Evolutionary conservation across 1,140 invertebrate genomes (phyloP).

Genomic region (Drosophila kepulauana): DNA sequence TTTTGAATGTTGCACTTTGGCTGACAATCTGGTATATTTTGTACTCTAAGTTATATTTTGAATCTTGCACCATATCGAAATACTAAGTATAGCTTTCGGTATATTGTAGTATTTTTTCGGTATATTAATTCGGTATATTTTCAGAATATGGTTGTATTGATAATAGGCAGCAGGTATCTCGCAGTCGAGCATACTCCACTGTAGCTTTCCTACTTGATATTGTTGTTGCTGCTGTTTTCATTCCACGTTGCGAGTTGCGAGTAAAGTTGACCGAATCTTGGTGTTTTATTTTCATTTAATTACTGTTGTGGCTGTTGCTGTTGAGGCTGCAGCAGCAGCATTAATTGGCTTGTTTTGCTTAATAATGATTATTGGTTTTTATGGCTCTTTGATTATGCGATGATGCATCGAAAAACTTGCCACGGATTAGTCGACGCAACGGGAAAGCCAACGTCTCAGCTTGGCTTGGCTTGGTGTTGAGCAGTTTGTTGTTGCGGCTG

Average conservation of each 20-base stretch:
- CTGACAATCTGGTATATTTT: too few relatives aligned
- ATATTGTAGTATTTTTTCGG: too few relatives aligned
- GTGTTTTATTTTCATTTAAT: constrained; percentile 83
- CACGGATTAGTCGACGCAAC: constrained; percentile 49
- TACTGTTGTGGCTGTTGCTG: constrained; percentile 49
- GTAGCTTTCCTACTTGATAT: background rate
- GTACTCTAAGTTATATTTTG: too few relatives aligned
- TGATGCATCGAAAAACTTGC: constrained; percentile 76
- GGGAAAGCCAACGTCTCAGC: constrained; percentile 50
- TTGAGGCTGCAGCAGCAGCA: constrained; percentile 46
- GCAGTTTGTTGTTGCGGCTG: constrained; percentile 44
- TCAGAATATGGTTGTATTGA: too few relatives aligned
- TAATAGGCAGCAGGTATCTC: too few relatives aligned
- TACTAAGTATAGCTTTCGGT: too few relatives aligned
- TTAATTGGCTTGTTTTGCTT: constrained; percentile 83
- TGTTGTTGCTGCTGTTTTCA: constrained; percentile 21
- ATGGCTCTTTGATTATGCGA: constrained; percentile 83
- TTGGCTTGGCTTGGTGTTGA: constrained; percentile 58
- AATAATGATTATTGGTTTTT: constrained; percentile 84
- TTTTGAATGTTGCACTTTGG: too few relatives aligned
- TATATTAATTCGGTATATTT: too few relatives aligned
- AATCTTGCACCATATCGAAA: too few relatives aligned
- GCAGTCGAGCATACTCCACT: too few relatives aligned
- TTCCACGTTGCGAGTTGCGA: constrained; percentile 13
- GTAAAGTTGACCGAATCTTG: constrained; percentile 71